phyloP scores from a whole-genome alignment of 2,888 invertebrate species.

The Tachina lurida region DNA sequence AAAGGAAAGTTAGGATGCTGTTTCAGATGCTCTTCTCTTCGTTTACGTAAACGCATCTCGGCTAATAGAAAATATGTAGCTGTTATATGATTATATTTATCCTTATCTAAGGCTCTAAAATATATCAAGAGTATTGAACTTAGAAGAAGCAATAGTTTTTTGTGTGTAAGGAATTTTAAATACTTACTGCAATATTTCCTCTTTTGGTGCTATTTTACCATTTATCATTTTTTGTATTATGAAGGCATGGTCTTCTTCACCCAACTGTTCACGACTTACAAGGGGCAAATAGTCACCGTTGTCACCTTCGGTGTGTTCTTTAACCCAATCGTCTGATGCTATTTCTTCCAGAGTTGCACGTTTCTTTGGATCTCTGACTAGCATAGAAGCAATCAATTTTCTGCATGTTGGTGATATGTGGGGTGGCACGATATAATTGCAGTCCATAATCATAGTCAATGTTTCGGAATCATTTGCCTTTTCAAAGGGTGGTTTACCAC shows the following conservation, averaged over 20 bases:
- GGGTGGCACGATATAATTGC: slow-evolving; percentile 96
- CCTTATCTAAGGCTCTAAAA: slow-evolving; percentile 92
- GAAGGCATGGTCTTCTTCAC: slow-evolving; percentile 94
- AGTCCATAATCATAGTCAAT: slow-evolving; percentile 99
- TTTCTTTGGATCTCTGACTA: slow-evolving; percentile 95
- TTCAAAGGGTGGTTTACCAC: slow-evolving; percentile 98
- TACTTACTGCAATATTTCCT: slow-evolving; percentile 94
- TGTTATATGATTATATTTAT: slow-evolving; percentile 99
- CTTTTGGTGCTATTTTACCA: slow-evolving; percentile 96
- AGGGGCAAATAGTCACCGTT: slow-evolving; percentile 88
- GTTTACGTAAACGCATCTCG: slow-evolving; percentile 93
- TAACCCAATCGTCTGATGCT: slow-evolving; percentile 92
- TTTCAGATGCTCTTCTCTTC: slow-evolving; percentile 87
- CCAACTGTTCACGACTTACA: slow-evolving; percentile 94
- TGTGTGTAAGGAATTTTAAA: not conserved
- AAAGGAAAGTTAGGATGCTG: slow-evolving; percentile 74
- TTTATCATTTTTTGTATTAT: slow-evolving; percentile 98
- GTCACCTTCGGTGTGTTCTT: slow-evolving; percentile 82
- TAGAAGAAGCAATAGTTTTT: not conserved
- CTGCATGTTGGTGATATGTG: slow-evolving; percentile 94
- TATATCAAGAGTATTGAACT: not conserved
- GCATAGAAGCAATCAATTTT: slow-evolving; percentile 95
- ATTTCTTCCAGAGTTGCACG: slow-evolving; percentile 95
- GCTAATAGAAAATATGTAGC: slow-evolving; percentile 98
- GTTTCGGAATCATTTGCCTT: slow-evolving; percentile 99